phyloP scores from a whole-genome alignment of 2,113 vertebrate genomes.

The Phaetusa simplex region DNA sequence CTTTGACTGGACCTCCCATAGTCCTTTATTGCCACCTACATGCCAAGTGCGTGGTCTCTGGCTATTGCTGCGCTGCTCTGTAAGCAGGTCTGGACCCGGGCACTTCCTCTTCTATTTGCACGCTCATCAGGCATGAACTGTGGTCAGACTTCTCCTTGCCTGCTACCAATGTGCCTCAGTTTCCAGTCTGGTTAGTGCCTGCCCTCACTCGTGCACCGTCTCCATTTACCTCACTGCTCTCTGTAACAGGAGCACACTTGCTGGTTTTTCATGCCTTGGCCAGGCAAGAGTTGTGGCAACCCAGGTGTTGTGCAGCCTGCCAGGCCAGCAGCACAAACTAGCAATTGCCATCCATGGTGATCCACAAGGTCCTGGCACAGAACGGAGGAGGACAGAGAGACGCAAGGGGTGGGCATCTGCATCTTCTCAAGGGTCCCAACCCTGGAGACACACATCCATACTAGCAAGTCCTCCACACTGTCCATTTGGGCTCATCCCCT shows the following conservation, averaged over 20 bases:
- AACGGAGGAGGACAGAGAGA: background rate
- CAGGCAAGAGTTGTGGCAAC: background rate
- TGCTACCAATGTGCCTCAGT: background rate
- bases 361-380: background rate
- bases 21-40: background rate
- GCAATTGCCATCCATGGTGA: background rate
- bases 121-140: background rate
- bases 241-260: fast-evolving
- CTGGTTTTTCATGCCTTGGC: background rate
- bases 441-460: background rate
- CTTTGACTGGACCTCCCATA: background rate
- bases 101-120: background rate
- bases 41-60: background rate
- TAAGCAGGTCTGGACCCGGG: background rate
- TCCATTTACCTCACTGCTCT: background rate
- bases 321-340: background rate
- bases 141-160: background rate
- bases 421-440: background rate
- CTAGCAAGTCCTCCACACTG: background rate
- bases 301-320: background rate
- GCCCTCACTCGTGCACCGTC: background rate
- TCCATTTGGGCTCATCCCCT: background rate
- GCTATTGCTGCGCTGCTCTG: background rate
- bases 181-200: background rate
- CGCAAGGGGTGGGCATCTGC: background rate